Evolutionary conservation across 2,888 invertebrate genomes (phyloP).

Genomic region (Eledona agricola): DNA sequence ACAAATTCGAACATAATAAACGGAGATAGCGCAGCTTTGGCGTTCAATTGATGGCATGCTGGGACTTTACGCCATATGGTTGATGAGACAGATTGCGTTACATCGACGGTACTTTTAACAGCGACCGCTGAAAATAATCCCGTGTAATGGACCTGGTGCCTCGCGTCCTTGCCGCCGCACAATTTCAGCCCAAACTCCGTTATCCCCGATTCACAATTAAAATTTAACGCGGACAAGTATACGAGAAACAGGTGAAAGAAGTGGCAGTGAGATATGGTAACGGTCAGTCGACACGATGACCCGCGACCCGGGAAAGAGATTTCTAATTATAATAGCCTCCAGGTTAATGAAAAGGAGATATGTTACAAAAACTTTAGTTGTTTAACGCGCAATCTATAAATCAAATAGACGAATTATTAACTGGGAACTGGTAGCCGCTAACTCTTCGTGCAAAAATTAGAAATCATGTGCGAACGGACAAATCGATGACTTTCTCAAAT

Average conservation of each 20-base stretch:
- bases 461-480: no score
- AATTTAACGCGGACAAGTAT: conserved; percentile 9
- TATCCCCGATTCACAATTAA: conserved; percentile 2
- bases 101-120: conserved; percentile 16
- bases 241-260: conserved; percentile 7
- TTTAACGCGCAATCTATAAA: no score
- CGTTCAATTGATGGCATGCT: conserved; percentile 35
- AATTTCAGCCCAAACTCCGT: conserved; percentile 4
- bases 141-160: no score
- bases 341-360: no score
- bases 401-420: no score
- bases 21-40: conserved; percentile 8
- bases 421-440: no score
- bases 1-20: conserved; percentile 32
- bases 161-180: conserved; percentile 8
- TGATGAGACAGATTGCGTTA: conserved; percentile 36
- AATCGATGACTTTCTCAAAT: no score
- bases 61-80: conserved; percentile 37
- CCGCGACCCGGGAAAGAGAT: conserved; percentile 10
- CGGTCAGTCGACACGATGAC: conserved; percentile 21
- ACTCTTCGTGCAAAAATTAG: no score
- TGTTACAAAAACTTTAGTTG: no score
- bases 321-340: no score
- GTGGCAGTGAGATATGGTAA: conserved; percentile 18
- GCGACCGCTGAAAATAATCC: conserved; percentile 4